Evolutionary conservation across 1,140 invertebrate genomes (phyloP), one percentile per base, ranked within the genome.

Genomic region (Zelostemma sp.): DNA sequence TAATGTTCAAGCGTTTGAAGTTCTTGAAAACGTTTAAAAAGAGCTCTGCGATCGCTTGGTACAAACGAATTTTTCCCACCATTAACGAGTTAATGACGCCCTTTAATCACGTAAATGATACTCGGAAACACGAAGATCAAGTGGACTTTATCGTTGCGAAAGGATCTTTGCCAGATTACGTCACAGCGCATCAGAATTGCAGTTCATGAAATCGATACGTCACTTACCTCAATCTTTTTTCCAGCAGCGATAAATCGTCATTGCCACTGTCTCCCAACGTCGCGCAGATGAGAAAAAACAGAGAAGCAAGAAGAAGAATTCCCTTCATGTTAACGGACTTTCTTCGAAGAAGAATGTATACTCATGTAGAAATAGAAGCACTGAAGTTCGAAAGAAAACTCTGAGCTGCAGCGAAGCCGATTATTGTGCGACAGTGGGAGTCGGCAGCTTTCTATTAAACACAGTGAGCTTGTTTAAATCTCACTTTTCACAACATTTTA

Each of bases 351-450:
- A 53, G n/a, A 17, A 12, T 40, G 35, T 14, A 5, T 40, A 57
- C 35, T 18, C 64, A 33, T 53, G 40, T 54, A 31, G 41, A 17
- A 12, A 33, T 12, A 55, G 49, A 61, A 46, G 40, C 40, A 43
- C 58, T 68, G 53, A 68, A 25, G 54, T 19, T 55, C 55, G 58
- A 68, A 57, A 51, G 65, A 68, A 68, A 57, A 62, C 65, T 68
- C 53, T 56, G 21, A 61, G 31, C 40, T 47, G 57, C 48, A 57
- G 51, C 28, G 58, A 68, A 58, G 58, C 33, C 49, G 41, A 62
- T 49, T 68, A 41, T 48, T 41, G 57, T 61, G 41, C 56, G 65
- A 68, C 65, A 61, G 21, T 48, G 6, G 16, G 16, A 58, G 33
- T 58, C 48, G 55, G 19, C 43, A 18, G 40, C 51, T 38, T 68